Base-by-base conservation (phyloP, 2,113 vertebrate genomes). In the Rhombomys opimus region DNA sequence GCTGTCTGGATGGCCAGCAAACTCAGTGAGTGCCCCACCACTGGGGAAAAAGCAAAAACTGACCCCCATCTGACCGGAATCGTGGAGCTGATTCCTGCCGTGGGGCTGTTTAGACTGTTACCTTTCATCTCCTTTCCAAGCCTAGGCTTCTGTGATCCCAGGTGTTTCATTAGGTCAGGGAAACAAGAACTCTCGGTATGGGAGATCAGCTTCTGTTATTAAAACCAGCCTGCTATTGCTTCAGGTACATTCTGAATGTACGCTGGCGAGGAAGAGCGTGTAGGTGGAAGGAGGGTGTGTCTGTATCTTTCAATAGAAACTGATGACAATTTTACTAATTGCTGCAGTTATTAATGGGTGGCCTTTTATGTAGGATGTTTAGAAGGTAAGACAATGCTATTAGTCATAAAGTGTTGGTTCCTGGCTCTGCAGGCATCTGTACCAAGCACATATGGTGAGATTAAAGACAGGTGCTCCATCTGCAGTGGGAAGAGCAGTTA, bases 281-380 rank as follows among this genome's bases (percentile, higher is more conserved):
- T 77, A 82, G 94, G 95, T 63, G 89, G 85, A 90, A 61, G 90
- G 87, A 93, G 80, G 91, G 82, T 2, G 63, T 63, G 52, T 75
- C 92, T 87, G 32, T 81, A 46, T 70, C 68, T 96, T 68, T 89
- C 89, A 46, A 67, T 94, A 91, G 93, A 96, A 96, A 88, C 82
- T 7, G 70, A 92, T 81, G 96, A 65, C 65, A 92, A 23, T 67
- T 92, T 92, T 87, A 87, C 95, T 94, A 94, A 91, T 57, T 93
- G 94, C 96, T 78, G 54, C 65, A 18, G 82, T 80, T 78, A 93
- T 70, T 86, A 96, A 86, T 84, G 97, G 96, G 96, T 80, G 81
- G 93, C 87, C 90, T 72, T 95, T 92, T 54, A 52, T 80, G 94
- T 82, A 75, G 92, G 50, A 35, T 73, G 85, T 81, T 95, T 63